phyloP scores from a whole-genome alignment of 2,797 vertebrate genomes.

The Sebastes diploproa region DNA sequence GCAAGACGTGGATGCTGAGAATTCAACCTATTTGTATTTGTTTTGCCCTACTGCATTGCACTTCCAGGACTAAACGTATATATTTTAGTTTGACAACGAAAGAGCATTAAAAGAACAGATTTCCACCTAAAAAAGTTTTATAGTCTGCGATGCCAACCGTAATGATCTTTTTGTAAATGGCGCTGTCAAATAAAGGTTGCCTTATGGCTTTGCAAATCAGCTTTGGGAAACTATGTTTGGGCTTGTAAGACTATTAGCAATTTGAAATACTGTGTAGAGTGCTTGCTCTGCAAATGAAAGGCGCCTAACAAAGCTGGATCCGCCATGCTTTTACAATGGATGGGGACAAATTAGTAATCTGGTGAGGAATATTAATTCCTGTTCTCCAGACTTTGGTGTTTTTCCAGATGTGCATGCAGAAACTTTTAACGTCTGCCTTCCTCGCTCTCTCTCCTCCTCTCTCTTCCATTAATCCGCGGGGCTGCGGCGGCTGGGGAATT shows the following conservation, averaged over 20 bases:
- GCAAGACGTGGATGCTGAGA: background rate
- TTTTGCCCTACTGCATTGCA: background rate
- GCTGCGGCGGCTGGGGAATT: slow-evolving; percentile 29
- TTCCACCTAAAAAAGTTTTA: background rate
- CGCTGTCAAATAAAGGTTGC: slow-evolving; percentile 20
- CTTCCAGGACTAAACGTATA: background rate
- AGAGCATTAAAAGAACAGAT: background rate
- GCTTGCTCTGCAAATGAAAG: slow-evolving; percentile 54
- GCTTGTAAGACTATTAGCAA: slow-evolving; percentile 36
- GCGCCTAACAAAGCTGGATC: slow-evolving; percentile 48
- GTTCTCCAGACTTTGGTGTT: slow-evolving; percentile 49
- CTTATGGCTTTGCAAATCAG: slow-evolving; percentile 24
- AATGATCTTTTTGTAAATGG: slow-evolving; percentile 20
- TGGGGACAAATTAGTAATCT: slow-evolving; percentile 58
- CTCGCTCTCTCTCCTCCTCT: background rate
- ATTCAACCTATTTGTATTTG: background rate
- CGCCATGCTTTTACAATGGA: slow-evolving; percentile 41
- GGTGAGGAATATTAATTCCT: slow-evolving; percentile 58
- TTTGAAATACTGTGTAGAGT: slow-evolving; percentile 42
- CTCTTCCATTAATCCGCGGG: slow-evolving; percentile 54
- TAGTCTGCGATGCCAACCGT: background rate
- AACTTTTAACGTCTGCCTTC: slow-evolving; percentile 30
- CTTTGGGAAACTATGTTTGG: slow-evolving; percentile 29
- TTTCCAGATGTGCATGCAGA: slow-evolving; percentile 60
- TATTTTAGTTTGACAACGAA: slow-evolving; percentile 5